A percentile compares a stretch with the other conserved stretches of the same genome.
These are phyloP conservation scores for Fratercula arctica DNA, from an alignment of 2,797 vertebrate genomes.

Conservation along the genomic window DNA sequence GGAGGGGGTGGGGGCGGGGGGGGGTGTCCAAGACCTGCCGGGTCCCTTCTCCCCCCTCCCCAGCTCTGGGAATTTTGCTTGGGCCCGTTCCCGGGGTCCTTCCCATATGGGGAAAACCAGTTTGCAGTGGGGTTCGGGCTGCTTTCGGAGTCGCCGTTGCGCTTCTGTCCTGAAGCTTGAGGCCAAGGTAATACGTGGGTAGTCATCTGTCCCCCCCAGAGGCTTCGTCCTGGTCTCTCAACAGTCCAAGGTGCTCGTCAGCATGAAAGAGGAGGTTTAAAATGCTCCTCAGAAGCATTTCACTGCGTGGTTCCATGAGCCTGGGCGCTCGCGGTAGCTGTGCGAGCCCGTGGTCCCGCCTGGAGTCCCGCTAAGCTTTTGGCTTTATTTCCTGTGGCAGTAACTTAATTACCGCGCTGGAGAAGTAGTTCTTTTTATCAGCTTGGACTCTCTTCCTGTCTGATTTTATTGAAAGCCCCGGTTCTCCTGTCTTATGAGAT, in stretches of 20 bases:
- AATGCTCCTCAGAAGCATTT: fast-evolving
- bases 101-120: fast-evolving
- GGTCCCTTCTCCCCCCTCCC: neutral
- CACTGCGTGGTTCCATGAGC: fast-evolving
- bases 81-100: fast-evolving
- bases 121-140: neutral
- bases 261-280: fast-evolving
- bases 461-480: neutral
- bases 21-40: neutral
- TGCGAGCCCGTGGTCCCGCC: fast-evolving
- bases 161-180: fast-evolving
- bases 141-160: fast-evolving
- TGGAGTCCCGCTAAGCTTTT: neutral
- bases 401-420: neutral
- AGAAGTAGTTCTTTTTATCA: neutral
- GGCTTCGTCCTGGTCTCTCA: neutral
- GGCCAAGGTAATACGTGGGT: neutral
- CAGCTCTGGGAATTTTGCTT: fast-evolving
- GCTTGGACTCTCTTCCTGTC: neutral
- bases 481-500: neutral
- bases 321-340: neutral
- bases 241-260: neutral
- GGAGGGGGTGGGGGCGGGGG: fast-evolving
- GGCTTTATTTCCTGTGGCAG: neutral
- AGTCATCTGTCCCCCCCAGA: neutral